phyloP scores from a whole-genome alignment of 2,888 invertebrate species.

The Drosophila merina region DNA sequence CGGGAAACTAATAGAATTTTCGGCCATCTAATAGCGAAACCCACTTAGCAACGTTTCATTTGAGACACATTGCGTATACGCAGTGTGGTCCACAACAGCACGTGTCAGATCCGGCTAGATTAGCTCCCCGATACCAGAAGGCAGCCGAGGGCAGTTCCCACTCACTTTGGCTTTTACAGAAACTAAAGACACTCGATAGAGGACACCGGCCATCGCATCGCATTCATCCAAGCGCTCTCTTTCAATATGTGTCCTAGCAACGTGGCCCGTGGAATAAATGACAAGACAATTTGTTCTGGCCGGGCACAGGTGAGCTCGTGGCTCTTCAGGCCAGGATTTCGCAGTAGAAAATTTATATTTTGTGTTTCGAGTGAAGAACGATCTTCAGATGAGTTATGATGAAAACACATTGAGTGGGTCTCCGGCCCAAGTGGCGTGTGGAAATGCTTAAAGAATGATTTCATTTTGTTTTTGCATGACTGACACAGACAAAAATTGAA shows the following conservation, averaged over 20 bases:
- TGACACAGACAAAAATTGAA: slow-evolving; percentile 8
- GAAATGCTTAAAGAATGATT: slow-evolving; percentile 18
- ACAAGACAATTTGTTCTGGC: slow-evolving; percentile 63
- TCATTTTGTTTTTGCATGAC: slow-evolving; percentile 23
- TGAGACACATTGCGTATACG: slow-evolving; percentile 49
- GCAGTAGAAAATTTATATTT: slow-evolving; percentile 39
- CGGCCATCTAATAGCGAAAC: slow-evolving; percentile 40
- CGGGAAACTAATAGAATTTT: slow-evolving; percentile 49
- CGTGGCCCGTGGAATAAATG: slow-evolving; percentile 53
- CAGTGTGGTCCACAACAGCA: slow-evolving; percentile 20
- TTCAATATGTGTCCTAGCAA: slow-evolving; percentile 73
- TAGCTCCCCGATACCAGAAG: not conserved
- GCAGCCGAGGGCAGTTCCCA: slow-evolving; percentile 8
- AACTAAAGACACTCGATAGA: slow-evolving; percentile 53
- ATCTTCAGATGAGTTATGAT: slow-evolving; percentile 44
- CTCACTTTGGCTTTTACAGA: slow-evolving; percentile 57
- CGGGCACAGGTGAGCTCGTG: slow-evolving; percentile 33
- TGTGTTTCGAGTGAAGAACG: slow-evolving; percentile 22
- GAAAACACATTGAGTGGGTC: slow-evolving; percentile 24
- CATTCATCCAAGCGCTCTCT: slow-evolving; percentile 6
- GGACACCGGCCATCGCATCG: slow-evolving; percentile 16
- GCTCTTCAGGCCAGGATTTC: slow-evolving; percentile 29
- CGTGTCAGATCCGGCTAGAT: slow-evolving; percentile 32
- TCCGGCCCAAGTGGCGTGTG: slow-evolving; percentile 15
- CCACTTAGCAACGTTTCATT: slow-evolving; percentile 51